Evolutionary conservation across 2,797 vertebrate species (phyloP).

Genomic region (Eleutherodactylus coqui): DNA sequence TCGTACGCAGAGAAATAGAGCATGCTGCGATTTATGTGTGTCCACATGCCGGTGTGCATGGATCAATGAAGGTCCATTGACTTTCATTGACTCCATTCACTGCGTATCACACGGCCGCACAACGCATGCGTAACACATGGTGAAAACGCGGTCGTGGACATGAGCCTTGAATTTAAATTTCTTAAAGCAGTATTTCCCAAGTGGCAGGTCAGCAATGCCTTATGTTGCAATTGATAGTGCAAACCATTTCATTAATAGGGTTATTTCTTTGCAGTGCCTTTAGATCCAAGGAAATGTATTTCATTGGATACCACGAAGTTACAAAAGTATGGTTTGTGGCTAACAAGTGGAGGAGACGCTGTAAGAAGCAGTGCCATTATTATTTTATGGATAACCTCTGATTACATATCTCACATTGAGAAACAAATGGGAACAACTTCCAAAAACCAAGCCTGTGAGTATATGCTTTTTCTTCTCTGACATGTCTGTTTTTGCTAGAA

Average conservation of each 20-base stretch:
- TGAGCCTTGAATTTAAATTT: too few relatives aligned
- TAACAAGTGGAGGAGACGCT: conserved; percentile 68
- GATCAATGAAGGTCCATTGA: too few relatives aligned
- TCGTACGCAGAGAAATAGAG: too few relatives aligned
- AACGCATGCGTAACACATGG: too few relatives aligned
- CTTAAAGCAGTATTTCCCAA: too few relatives aligned
- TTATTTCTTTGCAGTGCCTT: conserved; percentile 73
- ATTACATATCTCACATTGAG: conserved; percentile 77
- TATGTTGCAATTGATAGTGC: too few relatives aligned
- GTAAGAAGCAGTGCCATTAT: conserved; percentile 72
- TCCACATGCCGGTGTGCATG: too few relatives aligned
- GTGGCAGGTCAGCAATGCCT: too few relatives aligned
- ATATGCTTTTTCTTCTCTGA: not conserved
- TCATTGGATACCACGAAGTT: conserved; percentile 79
- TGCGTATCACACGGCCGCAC: too few relatives aligned
- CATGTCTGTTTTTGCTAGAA: not conserved
- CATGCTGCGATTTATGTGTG: too few relatives aligned
- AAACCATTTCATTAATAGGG: not conserved
- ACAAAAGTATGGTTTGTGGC: conserved; percentile 87
- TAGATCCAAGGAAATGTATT: conserved; percentile 72
- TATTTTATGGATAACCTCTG: conserved; percentile 83
- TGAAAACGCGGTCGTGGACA: too few relatives aligned
- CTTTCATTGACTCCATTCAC: too few relatives aligned
- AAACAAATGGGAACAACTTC: conserved; percentile 67
- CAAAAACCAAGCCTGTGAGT: conserved; percentile 77